Conservation (phyloP, 2,888 invertebrate genomes). For the Galeopsomyia nigrocyanea region DNA sequence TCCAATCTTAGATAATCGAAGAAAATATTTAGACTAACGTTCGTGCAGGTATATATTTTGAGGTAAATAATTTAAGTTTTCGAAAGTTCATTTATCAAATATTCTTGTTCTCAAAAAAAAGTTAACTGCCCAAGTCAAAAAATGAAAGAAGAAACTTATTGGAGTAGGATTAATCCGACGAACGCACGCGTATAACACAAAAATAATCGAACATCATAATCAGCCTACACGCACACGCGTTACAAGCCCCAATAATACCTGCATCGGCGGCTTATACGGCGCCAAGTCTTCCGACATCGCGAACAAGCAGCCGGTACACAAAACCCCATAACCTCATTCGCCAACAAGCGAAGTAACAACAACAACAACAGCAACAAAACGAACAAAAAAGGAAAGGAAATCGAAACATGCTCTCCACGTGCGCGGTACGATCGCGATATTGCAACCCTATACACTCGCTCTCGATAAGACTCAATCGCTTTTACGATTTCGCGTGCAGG, state of each 20-base stretch:
- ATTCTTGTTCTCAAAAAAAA: too few species aligned
- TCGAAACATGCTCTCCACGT: neutral
- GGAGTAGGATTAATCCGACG: neutral
- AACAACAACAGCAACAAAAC: too few species aligned
- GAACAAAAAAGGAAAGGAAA: constrained; percentile 6
- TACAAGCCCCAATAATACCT: constrained; percentile 4
- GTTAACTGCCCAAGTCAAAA: too few species aligned
- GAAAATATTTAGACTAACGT: too few species aligned
- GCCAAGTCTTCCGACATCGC: too few species aligned
- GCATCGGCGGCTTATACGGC: too few species aligned
- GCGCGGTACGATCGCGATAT: constrained; percentile 12
- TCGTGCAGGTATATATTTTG: too few species aligned
- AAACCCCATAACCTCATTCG: constrained; percentile 2
- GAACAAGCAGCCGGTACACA: constrained; percentile 11
- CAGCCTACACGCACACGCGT: neutral
- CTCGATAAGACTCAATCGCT: too few species aligned
- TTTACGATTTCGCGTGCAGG: constrained; percentile 17
- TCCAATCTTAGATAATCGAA: too few species aligned
- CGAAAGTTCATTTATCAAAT: too few species aligned
- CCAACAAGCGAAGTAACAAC: neutral
- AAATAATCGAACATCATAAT: constrained; percentile 2
- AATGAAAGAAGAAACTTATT: too few species aligned
- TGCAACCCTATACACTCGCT: constrained; percentile 2
- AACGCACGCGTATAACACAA: neutral
- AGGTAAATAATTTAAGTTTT: too few species aligned